A percentile compares a stretch with the other conserved stretches of the same genome.
These are phyloP conservation scores for Sinosuthora webbiana DNA, from an alignment of 2,113 vertebrate species.

Conservation along the genomic window DNA sequence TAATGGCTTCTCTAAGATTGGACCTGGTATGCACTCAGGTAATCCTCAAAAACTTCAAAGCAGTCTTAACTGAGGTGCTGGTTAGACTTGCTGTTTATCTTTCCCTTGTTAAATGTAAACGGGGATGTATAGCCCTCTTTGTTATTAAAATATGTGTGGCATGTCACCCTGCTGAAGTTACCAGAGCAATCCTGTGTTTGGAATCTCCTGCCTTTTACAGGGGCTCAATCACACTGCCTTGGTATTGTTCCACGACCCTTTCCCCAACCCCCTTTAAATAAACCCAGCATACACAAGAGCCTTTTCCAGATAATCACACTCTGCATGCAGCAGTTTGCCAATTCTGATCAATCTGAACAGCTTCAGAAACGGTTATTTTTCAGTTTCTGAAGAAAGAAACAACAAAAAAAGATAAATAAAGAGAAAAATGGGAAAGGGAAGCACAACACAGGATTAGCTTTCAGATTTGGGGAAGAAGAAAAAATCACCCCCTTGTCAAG, in stretches of 20 bases:
- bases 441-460: not conserved
- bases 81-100: not conserved
- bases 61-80: not conserved
- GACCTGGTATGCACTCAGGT: not conserved
- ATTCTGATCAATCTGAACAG: not conserved
- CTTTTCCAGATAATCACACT: not conserved
- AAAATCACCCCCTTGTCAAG: not conserved
- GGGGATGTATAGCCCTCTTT: not conserved
- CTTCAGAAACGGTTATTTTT: not conserved
- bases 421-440: not conserved
- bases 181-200: slow-evolving; percentile 18
- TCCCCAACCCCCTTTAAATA: not conserved
- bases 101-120: not conserved
- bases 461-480: not conserved
- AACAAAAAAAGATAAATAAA: not conserved
- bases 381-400: not conserved
- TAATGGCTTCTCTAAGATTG: not conserved
- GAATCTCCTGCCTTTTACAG: slow-evolving; percentile 20
- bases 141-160: slow-evolving; percentile 30
- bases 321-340: not conserved
- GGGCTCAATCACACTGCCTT: not conserved
- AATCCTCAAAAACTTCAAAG: not conserved
- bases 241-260: not conserved
- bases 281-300: not conserved
- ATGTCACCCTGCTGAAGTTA: not conserved